A percentile compares a stretch with the other conserved stretches of the same genome.
These are phyloP conservation scores for Camponotus fellah DNA, from an alignment of 2,888 invertebrate genomes.

Conservation along the genomic window DNA sequence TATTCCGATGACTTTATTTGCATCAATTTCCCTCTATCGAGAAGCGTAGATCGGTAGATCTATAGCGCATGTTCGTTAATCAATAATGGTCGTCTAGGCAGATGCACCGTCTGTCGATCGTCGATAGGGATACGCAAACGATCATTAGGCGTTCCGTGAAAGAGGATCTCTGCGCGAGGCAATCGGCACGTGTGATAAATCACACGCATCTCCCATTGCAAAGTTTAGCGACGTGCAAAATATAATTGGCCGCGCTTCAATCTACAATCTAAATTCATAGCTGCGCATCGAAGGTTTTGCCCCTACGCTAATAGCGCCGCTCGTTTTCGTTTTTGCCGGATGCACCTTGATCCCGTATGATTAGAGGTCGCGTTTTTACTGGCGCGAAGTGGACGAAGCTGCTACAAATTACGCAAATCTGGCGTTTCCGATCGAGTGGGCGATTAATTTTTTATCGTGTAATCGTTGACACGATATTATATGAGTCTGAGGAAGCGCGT, in stretches of 20 bases:
- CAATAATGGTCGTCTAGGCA: constrained; percentile 43
- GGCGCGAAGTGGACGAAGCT: constrained; percentile 13
- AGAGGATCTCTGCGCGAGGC: constrained; percentile 62
- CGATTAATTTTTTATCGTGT: neutral
- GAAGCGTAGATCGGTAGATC: neutral
- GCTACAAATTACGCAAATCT: constrained; percentile 37
- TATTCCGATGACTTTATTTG: neutral
- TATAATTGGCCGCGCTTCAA: constrained; percentile 70
- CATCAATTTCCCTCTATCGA: neutral
- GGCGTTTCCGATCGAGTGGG: neutral
- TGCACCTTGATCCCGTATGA: constrained; percentile 31
- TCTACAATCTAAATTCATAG: constrained; percentile 72
- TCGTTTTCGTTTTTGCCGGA: constrained; percentile 15
- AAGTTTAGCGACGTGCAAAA: constrained; percentile 63
- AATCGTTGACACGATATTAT: constrained; percentile 12
- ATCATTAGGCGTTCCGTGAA: constrained; percentile 67
- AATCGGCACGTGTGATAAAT: constrained; percentile 74
- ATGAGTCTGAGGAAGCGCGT: neutral
- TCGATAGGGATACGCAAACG: constrained; percentile 73
- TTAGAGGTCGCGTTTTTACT: constrained; percentile 40
- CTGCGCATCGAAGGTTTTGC: constrained; percentile 40
- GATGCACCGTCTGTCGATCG: constrained; percentile 58
- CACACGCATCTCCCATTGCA: constrained; percentile 65
- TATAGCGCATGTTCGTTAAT: constrained; percentile 9
- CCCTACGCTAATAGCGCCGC: constrained; percentile 9